Percentiles rank a stretch among this genome's conserved stretches.
Evolutionary conservation across 2,113 vertebrate genomes (phyloP).

Genomic region (Syngnathus floridae): DNA sequence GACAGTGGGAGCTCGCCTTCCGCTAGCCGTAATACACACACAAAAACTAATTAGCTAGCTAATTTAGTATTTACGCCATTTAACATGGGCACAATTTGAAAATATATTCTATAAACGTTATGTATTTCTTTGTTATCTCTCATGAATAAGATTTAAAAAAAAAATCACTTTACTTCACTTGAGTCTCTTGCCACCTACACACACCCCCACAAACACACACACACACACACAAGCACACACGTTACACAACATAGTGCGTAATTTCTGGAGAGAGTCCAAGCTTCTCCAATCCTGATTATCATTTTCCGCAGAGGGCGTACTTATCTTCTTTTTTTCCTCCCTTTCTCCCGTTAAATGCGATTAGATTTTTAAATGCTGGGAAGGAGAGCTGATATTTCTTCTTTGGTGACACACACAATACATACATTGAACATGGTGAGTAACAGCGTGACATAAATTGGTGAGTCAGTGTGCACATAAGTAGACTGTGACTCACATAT

Average conservation of each 20-base stretch:
- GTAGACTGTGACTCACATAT: background rate
- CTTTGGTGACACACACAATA: background rate
- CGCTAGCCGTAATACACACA: conserved; percentile 27
- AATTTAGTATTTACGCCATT: no score
- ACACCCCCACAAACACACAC: conserved; percentile 2
- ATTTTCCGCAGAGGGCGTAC: conserved; percentile 15
- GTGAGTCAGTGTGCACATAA: conserved; percentile 4
- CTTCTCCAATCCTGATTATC: conserved; percentile 19
- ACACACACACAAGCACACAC: conserved; percentile 1
- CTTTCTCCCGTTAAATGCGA: conserved; percentile 13
- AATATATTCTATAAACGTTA: no score
- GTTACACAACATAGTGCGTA: background rate
- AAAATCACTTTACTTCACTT: no score
- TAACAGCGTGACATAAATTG: conserved; percentile 11
- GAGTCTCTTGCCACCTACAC: background rate
- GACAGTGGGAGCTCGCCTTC: conserved; percentile 4
- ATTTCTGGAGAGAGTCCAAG: conserved; percentile 11
- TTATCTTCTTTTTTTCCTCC: background rate
- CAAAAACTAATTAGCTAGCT: conserved; percentile 12
- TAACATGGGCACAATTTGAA: no score
- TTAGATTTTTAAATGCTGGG: conserved; percentile 24
- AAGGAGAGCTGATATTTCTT: conserved; percentile 19
- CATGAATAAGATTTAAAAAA: no score
- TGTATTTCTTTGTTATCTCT: no score
- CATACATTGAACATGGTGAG: conserved; percentile 8